Percentiles rank a stretch among this genome's conserved stretches.
These are phyloP conservation scores for Pyrgilauda ruficollis DNA, from an alignment of 2,113 vertebrate species.

Conservation along the genomic window DNA sequence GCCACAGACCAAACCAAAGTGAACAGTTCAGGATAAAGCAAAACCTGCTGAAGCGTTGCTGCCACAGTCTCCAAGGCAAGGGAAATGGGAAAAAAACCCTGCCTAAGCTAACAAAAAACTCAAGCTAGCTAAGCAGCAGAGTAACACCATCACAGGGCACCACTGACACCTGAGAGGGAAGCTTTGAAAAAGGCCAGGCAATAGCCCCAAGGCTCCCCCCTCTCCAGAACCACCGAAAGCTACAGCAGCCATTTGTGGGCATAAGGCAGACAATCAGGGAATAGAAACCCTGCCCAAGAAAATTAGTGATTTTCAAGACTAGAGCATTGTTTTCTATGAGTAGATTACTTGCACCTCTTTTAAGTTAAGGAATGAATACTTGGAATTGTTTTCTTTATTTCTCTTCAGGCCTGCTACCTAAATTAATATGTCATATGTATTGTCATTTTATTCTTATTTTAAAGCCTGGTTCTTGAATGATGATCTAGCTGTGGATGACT, in stretches of 20 bases:
- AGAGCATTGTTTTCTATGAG: not conserved
- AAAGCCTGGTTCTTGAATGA: not conserved
- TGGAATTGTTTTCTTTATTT: not conserved
- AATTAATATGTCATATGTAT: fast-evolving
- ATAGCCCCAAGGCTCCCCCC: too few relatives aligned
- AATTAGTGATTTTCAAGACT: not conserved
- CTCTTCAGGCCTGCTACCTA: not conserved
- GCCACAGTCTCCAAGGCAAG: fast-evolving
- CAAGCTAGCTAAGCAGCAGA: not conserved
- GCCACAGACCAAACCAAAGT: not conserved
- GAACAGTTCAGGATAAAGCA: not conserved
- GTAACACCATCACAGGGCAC: fast-evolving
- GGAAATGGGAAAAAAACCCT: not conserved
- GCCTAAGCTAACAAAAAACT: not conserved
- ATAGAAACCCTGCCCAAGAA: not conserved
- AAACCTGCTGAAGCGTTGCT: fast-evolving
- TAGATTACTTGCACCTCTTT: not conserved
- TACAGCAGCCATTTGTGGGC: not conserved
- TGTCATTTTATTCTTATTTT: not conserved
- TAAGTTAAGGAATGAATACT: not conserved
- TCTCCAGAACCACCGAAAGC: fast-evolving
- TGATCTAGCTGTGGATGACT: not conserved
- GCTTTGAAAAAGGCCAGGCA: not conserved
- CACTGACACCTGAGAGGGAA: not conserved
- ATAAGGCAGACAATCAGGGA: not conserved